Evolutionary conservation across 2,113 vertebrate genomes (phyloP).

Genomic region (Mirounga angustirostris): DNA sequence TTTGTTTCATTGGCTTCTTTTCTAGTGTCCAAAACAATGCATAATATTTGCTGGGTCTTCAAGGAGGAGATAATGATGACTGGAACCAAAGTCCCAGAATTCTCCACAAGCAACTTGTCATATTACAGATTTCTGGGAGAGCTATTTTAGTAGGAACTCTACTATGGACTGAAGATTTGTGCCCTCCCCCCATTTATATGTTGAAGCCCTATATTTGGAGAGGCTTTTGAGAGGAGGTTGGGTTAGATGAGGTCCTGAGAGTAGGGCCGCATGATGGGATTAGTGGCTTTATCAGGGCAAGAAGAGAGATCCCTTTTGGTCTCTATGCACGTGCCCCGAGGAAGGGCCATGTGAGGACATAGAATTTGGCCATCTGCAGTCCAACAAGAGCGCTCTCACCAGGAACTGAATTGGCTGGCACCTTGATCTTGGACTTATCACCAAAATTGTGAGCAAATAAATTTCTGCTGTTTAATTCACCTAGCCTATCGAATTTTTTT

Average conservation of each 20-base stretch:
- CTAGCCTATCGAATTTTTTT: neutral
- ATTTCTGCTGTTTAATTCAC: neutral
- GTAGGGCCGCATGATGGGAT: neutral
- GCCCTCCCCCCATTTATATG: neutral
- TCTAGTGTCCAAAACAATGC: neutral
- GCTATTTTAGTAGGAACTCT: neutral
- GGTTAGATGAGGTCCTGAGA: neutral
- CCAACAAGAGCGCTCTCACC: neutral
- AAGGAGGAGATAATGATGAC: neutral
- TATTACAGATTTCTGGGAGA: conserved; percentile 36
- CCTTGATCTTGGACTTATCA: neutral
- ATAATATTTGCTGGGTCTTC: neutral
- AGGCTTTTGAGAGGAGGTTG: neutral
- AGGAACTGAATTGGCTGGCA: neutral
- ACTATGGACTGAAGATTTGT: neutral
- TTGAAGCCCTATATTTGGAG: neutral
- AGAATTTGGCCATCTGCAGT: neutral
- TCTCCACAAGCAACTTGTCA: neutral
- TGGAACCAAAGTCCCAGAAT: conserved; percentile 19
- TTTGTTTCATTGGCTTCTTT: neutral
- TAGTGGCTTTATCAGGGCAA: neutral
- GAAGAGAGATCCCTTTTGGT: too few relatives aligned
- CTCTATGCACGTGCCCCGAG: neutral
- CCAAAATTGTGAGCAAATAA: neutral
- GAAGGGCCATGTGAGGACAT: neutral